phyloP scores from a whole-genome alignment of 2,113 vertebrate genomes.

The Paracanthobrama guichenoti region DNA sequence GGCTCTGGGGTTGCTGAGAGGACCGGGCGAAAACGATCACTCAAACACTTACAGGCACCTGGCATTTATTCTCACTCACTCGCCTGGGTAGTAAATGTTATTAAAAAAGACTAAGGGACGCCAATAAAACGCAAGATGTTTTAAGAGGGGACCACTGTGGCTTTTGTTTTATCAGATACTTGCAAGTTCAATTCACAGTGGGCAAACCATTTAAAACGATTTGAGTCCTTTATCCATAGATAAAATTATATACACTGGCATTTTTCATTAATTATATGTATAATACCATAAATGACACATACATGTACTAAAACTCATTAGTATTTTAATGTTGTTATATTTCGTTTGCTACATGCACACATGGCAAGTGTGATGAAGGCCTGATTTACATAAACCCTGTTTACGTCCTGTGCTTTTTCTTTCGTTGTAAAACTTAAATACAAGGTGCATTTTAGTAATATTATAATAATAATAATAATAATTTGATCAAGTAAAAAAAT shows the following conservation, averaged over 20 bases:
- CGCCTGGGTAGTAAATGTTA: slow-evolving; percentile 55
- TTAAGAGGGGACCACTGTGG: background rate
- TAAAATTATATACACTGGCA: background rate
- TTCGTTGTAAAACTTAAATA: background rate
- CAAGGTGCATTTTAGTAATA: too few relatives aligned
- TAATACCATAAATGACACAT: background rate
- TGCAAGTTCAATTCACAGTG: background rate
- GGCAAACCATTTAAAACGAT: background rate
- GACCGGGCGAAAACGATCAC: slow-evolving; percentile 51
- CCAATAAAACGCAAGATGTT: slow-evolving; percentile 6
- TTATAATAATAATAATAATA: background rate
- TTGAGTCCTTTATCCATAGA: background rate
- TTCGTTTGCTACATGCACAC: background rate
- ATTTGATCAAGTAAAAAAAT: background rate
- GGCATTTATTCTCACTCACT: slow-evolving; percentile 62
- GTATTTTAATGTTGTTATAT: background rate
- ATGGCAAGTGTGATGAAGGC: background rate
- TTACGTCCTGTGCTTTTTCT: background rate
- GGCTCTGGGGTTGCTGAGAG: slow-evolving; percentile 61
- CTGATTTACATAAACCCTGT: background rate
- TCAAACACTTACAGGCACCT: slow-evolving; percentile 64
- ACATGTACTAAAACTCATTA: background rate
- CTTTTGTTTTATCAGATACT: slow-evolving; percentile 10
- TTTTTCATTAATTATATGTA: background rate
- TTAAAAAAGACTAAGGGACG: slow-evolving; percentile 47